Evolutionary conservation across 2,113 vertebrate genomes (phyloP), one percentile per base, ranked within the genome.

Genomic region (Mesitornis unicolor): DNA sequence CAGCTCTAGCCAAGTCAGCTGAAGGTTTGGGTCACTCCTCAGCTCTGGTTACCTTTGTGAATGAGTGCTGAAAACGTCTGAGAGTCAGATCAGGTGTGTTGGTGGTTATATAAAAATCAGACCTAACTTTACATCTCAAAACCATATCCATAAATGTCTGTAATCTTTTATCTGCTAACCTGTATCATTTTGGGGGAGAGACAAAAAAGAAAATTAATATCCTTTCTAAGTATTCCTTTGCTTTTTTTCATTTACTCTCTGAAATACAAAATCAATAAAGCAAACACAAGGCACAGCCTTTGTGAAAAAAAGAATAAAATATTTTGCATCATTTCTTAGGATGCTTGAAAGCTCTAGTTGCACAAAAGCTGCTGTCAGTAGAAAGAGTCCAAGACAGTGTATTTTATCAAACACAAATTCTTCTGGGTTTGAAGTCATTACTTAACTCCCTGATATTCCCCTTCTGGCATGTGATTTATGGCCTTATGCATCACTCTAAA

Each of bases 71-170:
- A 45, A 83, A 92, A 76, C 31, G 56, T 80, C 25, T 43, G 45
- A 69, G 82, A 77, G 11, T 80, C 21, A 17, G 28, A 84, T 22
- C 0, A 0, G 11, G 2, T 53, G 17, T 70, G 40, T 42, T 69
- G 22, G 13, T 56, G 18, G 29, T 56, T 47, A 33, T 45, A 26
- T 45, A 51, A 76, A 79, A 38, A 79, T 40, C 31, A 59, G 51
- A 78, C 19, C 42, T n/a, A 68, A 45, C 7, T 54, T 33, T 42
- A 7, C 4, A 29, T 63, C 33, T 67, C 38, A 57, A n/a, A 90
- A 73, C 78, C 26, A 67, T 53, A 67, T 71, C 18, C 26, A 35
- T 63, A 63, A 36, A 59, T 28, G 3, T 22, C 26, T 63, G 28
- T 35, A 50, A 42, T 42, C 8, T 64, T 75, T 51, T 48, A 33